Evolutionary conservation across 2,113 vertebrate genomes (phyloP), one percentile per base, ranked within the genome.

Genomic region (Pantherophis guttatus): DNA sequence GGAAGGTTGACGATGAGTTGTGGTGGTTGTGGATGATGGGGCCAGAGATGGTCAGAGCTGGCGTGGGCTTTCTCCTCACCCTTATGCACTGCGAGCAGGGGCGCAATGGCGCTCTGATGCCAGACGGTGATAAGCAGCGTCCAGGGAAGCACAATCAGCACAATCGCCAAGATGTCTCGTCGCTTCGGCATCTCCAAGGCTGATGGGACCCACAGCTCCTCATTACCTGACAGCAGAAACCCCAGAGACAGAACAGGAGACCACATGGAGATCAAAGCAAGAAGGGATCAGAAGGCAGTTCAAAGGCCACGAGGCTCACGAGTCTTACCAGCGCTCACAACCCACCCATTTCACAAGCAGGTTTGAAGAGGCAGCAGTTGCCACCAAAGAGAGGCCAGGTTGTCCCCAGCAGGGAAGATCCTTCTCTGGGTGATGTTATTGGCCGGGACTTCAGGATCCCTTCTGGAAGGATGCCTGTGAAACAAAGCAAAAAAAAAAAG

Each of bases 181-280:
- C 99, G 99, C 97, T 99, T 99, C 98, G 98, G 99, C 99, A 99
- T 99, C 99, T 99, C 99, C 99, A 99, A 98, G 98, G 98, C 98
- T 98, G 98, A 98, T 97, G 99, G 98, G 98, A 98, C 98, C 98
- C 98, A 98, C 98, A 98, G 98, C 98, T 99, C 98, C 98, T 98
- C 99, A 98, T 99, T 98, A 99, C 99, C 99, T 99, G 98, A 95
- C 96, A 96, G 96, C 44, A 89, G 98, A 95, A 97, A 98, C 97
- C 96, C 97, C 97, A 94, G 97, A 97, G 95, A 97, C 96, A 97
- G 95, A 95, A 98, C 89, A 94, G 97, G 97, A 96, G 97, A 97
- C 97, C 96, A 98, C 95, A 97, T 89, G 93, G 97, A 97, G 96
- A 98, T 97, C 95, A 97, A 97, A 97, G 96, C 97, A 39, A 92